Evolutionary conservation across 2,113 vertebrate species (phyloP), one percentile per base, ranked within the genome.

Genomic region (Pogonocichla stellata): DNA sequence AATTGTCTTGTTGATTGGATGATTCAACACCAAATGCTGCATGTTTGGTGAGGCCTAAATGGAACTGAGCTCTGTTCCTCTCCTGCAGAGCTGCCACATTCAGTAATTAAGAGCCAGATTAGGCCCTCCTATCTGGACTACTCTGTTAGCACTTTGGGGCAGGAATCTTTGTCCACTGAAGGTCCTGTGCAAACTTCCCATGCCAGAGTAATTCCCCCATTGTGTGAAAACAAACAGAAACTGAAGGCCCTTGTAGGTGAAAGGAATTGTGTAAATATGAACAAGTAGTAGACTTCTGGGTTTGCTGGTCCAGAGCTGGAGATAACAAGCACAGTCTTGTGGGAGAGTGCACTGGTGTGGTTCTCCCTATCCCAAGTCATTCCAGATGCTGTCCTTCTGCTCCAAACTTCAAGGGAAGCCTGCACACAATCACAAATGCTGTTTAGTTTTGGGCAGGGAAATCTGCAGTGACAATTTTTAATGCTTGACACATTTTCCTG

Each of bases 171-270:
- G 42, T 70, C 67, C 84, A 0, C 20, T 74, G 80, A 66, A 56
- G 43, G 47, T 86, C 56, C 65, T 81, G 1, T 88, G 65, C 92
- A 94, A 84, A 93, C 65, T 87, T 95, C 48, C 75, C 77, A 69
- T 1, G 7, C 74, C 58, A 50, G 28, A 84, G 57, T 89, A 88
- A 65, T 91, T 84, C 83, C 72, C 22, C 36, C 48, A 75, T 65
- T 91, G 77, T 92, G 61, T 84, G 34, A 93, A 91, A 91, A 51
- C 80, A 94, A 93, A 93, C 65, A 85, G 71, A 83, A 93, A 48
- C 86, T 38, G 38, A 88, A 92, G 58, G 75, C 42, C 38, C 67
- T 77, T 62, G 67, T 45, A 77, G 56, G 85, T 91, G 81, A 75
- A 88, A 73, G 72, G 80, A 92, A 66, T 78, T 83, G 56, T 19